Evolutionary conservation across 2,797 vertebrate species (phyloP), one percentile per base, ranked within the genome.

Genomic region (Lagocephalus sceleratus): DNA sequence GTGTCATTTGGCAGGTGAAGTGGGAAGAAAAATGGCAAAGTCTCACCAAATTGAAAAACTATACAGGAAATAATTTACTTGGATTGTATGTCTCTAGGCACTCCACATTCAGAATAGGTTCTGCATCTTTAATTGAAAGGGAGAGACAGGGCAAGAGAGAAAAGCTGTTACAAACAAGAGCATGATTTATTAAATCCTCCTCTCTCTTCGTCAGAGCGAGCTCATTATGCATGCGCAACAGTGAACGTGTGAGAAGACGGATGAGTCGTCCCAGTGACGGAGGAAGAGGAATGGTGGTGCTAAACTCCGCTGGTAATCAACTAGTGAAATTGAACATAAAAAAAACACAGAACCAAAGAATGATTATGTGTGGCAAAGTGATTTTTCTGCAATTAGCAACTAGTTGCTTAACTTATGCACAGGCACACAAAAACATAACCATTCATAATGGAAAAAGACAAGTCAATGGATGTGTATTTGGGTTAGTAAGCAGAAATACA

Each of bases 111-210:
- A 73, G 56, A 80, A 81, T 44, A 58, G 68, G 62, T 66, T 73
- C 56, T 71, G 84, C 84, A 73, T 65, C 67, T 88, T 86, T 82
- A 85, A 88, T 83, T 85, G 80, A 83, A 78, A 76, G 69, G 69
- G 74, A 86, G 20, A 22, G 44, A 2, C 6, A 63, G 80, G 81
- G 83, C 64, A 70, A 77, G 66, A 71, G 71, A 78, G 80, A 82
- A 87, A 89, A 87, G 78, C 84, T 87, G 86, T 82, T 88, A 86
- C 84, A 91, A 92, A 91, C 88, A 88, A 90, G 88, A 83, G 75
- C 76, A 71, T 92, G 91, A 92, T 92, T 91, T 91, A 91, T 92
- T 88, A 89, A 91, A 91, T 89, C 84, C 85, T 87, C 84, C 88
- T 85, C 80, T 83, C 69, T 74, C 82, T 82, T 87, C 85, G 83